These are phyloP conservation scores for Lathamus discolor DNA, from an alignment of 2,113 vertebrate species.

Conservation along the genomic window DNA sequence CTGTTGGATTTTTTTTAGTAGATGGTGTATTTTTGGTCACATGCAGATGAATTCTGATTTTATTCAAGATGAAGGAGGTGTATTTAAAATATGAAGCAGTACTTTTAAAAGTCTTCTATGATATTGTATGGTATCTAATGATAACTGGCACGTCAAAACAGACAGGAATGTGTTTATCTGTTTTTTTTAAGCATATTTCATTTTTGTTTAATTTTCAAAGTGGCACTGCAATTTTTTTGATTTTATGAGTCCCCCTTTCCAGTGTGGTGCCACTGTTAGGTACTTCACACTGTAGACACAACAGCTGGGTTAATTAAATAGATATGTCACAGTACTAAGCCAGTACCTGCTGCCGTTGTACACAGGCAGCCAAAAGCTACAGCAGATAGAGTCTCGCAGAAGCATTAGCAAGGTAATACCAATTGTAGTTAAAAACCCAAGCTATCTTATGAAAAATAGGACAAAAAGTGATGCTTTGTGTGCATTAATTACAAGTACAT, in stretches of 20 bases:
- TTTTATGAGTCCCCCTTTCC: constrained; percentile 50
- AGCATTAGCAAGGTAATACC: not conserved
- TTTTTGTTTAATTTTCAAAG: constrained; percentile 34
- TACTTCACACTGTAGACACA: constrained; percentile 57
- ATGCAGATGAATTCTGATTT: not conserved
- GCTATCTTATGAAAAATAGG: not conserved
- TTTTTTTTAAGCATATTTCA: not conserved
- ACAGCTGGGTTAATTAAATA: constrained; percentile 79
- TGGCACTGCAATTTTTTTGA: not conserved
- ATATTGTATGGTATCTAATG: not conserved
- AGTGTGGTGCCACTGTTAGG: not conserved
- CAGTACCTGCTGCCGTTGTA: constrained; percentile 51
- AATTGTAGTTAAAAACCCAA: not conserved
- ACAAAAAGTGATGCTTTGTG: not conserved
- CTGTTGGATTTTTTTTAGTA: not conserved
- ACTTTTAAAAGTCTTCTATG: not conserved
- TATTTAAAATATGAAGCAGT: not conserved
- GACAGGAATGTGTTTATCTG: not conserved
- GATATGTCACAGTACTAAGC: constrained; percentile 73
- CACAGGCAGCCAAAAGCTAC: constrained; percentile 52
- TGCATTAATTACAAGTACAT: not conserved
- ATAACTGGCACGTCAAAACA: not conserved
- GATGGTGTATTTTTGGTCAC: not conserved
- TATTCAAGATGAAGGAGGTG: not conserved
- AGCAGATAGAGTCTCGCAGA: not conserved